Evolutionary conservation across 2,113 vertebrate species (phyloP).

Genomic region (Alectura lathami): DNA sequence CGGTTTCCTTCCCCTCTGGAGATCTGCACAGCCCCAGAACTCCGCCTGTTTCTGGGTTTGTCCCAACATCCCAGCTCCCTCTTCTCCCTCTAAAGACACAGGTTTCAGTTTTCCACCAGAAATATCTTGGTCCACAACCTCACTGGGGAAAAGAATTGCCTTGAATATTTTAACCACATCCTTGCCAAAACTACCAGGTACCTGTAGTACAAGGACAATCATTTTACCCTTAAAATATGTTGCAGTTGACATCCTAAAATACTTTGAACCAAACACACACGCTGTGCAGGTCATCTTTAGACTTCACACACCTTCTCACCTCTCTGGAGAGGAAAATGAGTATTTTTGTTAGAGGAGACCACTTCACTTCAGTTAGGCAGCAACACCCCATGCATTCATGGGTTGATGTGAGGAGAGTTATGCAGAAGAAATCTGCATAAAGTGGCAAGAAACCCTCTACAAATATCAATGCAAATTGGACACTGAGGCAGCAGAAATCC

Average conservation of each 20-base stretch:
- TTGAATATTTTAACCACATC: background rate
- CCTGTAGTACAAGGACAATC: background rate
- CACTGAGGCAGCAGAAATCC: background rate
- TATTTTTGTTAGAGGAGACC: background rate
- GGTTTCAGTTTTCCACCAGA: background rate
- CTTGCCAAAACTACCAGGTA: background rate
- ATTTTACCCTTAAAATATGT: background rate
- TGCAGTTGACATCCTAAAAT: background rate
- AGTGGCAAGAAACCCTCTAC: background rate
- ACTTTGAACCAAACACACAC: background rate
- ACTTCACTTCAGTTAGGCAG: background rate
- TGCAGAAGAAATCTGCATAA: background rate
- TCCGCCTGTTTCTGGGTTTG: background rate
- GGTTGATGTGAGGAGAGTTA: background rate
- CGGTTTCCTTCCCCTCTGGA: slow-evolving; percentile 34
- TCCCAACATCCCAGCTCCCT: background rate
- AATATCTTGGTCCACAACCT: background rate
- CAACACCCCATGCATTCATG: background rate
- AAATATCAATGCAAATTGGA: background rate
- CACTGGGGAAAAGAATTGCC: background rate
- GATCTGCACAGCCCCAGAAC: background rate
- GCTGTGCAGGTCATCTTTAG: background rate
- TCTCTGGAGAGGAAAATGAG: background rate
- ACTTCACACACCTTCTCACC: background rate
- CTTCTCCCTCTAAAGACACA: background rate